Percentiles rank a stretch among this genome's conserved stretches.
These are phyloP conservation scores for Thymallus thymallus DNA, from an alignment of 2,113 vertebrate species.

Conservation along the genomic window DNA sequence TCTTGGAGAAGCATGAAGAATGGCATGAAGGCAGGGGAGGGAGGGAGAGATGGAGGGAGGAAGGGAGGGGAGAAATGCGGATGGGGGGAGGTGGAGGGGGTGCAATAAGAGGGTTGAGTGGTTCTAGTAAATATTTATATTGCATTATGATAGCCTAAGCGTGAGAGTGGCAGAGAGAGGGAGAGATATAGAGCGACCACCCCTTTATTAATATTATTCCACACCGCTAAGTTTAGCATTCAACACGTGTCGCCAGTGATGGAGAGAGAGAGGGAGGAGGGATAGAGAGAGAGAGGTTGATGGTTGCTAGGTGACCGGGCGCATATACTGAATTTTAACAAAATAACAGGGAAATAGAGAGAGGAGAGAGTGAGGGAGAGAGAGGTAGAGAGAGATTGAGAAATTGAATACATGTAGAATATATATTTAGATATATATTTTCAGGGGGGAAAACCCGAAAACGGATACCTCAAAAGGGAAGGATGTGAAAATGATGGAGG, in stretches of 20 bases:
- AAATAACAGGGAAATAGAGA: constrained; percentile 78
- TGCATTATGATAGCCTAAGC: constrained; percentile 74
- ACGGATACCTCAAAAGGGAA: constrained; percentile 78
- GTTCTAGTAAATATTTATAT: constrained; percentile 83
- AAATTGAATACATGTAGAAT: constrained; percentile 82
- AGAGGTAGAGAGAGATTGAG: constrained; percentile 64
- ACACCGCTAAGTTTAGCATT: constrained; percentile 84
- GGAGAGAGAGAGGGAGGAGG: constrained; percentile 64
- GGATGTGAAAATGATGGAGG: constrained; percentile 80
- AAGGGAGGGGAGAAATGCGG: constrained; percentile 47
- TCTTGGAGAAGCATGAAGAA: constrained; percentile 71
- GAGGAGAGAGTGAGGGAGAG: constrained; percentile 50
- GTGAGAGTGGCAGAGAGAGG: constrained; percentile 51
- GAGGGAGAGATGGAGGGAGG: constrained; percentile 35
- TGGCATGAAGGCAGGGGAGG: constrained; percentile 53
- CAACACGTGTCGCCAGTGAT: constrained; percentile 83
- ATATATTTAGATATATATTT: constrained; percentile 73
- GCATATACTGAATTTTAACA: constrained; percentile 87
- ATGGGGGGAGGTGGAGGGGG: constrained; percentile 18
- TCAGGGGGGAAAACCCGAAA: constrained; percentile 69
- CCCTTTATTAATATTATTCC: constrained; percentile 78
- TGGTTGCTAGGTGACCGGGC: constrained; percentile 82
- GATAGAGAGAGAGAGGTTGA: constrained; percentile 74
- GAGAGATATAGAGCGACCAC: constrained; percentile 60
- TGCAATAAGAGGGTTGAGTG: constrained; percentile 69